Evolutionary conservation across 35 echinoderm and acorn worm genomes (phyloP), one percentile per base, ranked within the genome.

Genomic region (Hemicentrotus pulcherrimus): DNA sequence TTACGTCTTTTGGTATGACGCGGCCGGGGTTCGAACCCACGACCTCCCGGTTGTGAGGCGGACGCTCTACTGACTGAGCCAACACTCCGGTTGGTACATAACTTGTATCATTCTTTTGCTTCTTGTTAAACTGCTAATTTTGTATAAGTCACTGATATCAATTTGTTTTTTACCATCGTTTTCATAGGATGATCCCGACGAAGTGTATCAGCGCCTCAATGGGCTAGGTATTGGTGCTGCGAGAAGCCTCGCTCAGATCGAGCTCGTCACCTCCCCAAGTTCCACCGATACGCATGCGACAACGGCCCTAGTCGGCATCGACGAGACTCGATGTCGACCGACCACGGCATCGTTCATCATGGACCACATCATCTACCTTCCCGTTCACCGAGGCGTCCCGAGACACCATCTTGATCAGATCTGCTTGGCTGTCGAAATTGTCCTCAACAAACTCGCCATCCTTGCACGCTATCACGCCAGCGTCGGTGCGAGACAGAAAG

Each of bases 371-470:
- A 89, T 98, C 22, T 98, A 95, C 78, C 95, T 98, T 22, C 97
- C 97, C 35, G 94, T 98, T 31, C 97, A 98, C 85, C 96, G 96
- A 59, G 94, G 95, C 86, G 97, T 98, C 46, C 61, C 94, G 15
- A 52, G 94, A 86, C 94, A 96, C 95, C 92, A 98, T 19, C 89
- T 98, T 24, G 97, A 98, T 32, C 94, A 96, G 60, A 86, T 98
- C 32, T 93, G 94, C 18, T 55, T 98, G 3, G 97, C 97, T 46
- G 91, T 98, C 3, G 97, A 98, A 71, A 96, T 98, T 5, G 96
- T 96, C 61, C 61, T 98, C 10, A 96, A 98, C 50, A 98, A 98
- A 86, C 94, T 97, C 16, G 97, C 97, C 47, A 97, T 97, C 28
- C 50, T 97, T 16, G 94, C 91, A 31, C 95, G 92, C 24, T 97